These are phyloP conservation scores for Mungos mungo DNA, from an alignment of 2,113 vertebrate species.

Conservation along the genomic window DNA sequence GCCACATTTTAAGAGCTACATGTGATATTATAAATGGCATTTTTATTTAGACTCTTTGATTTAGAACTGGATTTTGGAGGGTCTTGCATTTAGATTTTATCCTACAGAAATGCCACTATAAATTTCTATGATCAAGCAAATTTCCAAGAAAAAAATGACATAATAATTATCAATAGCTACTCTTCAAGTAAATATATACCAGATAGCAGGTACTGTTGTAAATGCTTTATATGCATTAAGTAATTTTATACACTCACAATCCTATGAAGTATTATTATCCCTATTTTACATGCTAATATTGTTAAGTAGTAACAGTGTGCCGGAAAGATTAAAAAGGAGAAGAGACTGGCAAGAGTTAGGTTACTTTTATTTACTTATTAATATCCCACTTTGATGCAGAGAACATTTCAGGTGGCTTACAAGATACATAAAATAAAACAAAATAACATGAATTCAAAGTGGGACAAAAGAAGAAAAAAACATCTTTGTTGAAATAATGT, in stretches of 20 bases:
- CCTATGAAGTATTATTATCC: not conserved
- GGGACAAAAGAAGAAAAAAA: not conserved
- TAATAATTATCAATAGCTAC: not conserved
- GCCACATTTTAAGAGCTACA: not conserved
- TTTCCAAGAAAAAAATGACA: not conserved
- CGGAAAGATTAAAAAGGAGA: not conserved
- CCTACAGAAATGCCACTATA: not conserved
- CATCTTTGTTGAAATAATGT: not conserved
- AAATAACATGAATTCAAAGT: constrained; percentile 16
- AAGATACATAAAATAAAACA: not conserved
- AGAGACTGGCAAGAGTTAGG: not conserved
- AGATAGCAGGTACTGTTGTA: not conserved
- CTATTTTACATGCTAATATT: not conserved
- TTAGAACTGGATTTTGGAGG: not conserved
- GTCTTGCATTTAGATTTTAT: not conserved
- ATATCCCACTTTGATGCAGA: not conserved
- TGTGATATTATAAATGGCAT: not conserved
- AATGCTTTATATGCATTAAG: not conserved
- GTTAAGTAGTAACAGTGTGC: not conserved
- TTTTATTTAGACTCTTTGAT: constrained; percentile 4
- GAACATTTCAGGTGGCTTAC: not conserved
- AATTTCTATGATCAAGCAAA: not conserved
- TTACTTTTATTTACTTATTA: not conserved
- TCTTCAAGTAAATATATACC: not conserved
- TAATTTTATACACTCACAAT: not conserved